Evolutionary conservation across 2,797 vertebrate genomes (phyloP), one percentile per base, ranked within the genome.

Genomic region (Borostomias antarcticus): DNA sequence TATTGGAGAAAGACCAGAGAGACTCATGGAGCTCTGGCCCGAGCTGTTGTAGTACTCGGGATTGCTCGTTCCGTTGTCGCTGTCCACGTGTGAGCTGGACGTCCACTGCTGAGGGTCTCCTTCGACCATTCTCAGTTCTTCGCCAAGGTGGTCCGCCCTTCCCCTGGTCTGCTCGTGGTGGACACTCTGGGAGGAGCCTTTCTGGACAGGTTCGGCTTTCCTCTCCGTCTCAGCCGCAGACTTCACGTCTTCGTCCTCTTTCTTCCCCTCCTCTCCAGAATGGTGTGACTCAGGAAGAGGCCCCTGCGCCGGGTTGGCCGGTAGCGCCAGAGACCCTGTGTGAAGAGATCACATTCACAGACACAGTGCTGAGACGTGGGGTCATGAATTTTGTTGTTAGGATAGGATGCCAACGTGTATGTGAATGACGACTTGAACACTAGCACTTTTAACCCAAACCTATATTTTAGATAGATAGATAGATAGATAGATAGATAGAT

Each of bases 141-240:
- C 81, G 0, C 37, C 29, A 1, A 69, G 56, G 48, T 15, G 30
- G 2, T 69, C 74, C 0, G 1, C 19, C 51, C 45, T 67, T 3
- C 78, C 79, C 28, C 52, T 25, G 0, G 29, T 37, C 37, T 73
- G 63, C 48, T 70, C 58, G 0, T 54, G 64, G 51, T 79, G 40
- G n/a, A 48, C 60, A 0, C 70, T 60, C 0, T 54, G 69, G 0
- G 72, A 17, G 2, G 78, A 23, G 0, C 9, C 69, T 40, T 86
- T 80, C 69, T 87, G 88, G 0, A 19, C 15, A 0, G 84, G 88
- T 70, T 88, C 88, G 0, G 75, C 61, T 53, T 91, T 91, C 0
- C 89, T 53, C 15, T 72, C 70, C 0, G 83, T 28, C 1, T 61
- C 48, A 1, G 21, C 6, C 2, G 72, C 26, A 0, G 62, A 13